phyloP scores from a whole-genome alignment of 2,797 vertebrate species.

The Rhinoraja longicauda region DNA sequence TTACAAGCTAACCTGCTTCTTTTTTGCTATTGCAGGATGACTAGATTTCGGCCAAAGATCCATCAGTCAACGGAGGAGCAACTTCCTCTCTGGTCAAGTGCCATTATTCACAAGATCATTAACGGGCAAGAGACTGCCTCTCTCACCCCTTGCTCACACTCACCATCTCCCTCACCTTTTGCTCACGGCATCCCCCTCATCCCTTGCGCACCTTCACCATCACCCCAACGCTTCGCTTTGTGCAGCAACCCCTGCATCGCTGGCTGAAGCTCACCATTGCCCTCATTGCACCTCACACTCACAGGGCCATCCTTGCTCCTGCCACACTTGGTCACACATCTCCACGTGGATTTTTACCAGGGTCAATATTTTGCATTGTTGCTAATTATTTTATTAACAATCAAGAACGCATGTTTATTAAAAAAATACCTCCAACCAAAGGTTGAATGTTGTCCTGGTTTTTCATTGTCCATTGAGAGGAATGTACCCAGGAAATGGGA shows the following conservation, averaged over 20 bases:
- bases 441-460: background rate
- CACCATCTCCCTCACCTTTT: background rate
- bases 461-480: background rate
- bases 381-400: background rate
- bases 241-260: no score
- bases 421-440: background rate
- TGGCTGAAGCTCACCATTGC: background rate
- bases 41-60: background rate
- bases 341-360: background rate
- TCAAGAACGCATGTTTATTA: background rate
- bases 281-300: background rate
- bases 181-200: background rate
- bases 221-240: no score
- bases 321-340: background rate
- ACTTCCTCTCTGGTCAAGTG: background rate
- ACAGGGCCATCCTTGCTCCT: background rate
- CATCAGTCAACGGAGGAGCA: background rate
- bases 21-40: constrained; percentile 27
- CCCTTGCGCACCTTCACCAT: background rate
- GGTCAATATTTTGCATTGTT: background rate
- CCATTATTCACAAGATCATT: constrained; percentile 9
- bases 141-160: background rate
- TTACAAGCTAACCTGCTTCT: background rate
- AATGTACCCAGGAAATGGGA: background rate
- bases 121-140: background rate